These are phyloP conservation scores for Bombus haemorrhoidalis DNA, from an alignment of 1,140 invertebrate genomes.

Conservation along the genomic window DNA sequence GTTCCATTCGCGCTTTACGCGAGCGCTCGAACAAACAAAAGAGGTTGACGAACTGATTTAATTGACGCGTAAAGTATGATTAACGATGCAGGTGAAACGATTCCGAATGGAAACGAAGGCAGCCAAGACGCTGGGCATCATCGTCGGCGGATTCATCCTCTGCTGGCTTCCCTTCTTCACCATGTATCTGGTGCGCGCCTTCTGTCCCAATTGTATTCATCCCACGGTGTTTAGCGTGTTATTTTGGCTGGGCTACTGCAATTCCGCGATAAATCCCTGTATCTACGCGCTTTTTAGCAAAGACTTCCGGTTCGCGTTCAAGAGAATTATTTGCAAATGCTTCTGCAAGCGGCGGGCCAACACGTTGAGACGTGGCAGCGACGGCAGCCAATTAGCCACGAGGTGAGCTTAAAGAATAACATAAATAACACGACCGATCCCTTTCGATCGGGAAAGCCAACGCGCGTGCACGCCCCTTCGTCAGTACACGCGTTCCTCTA, in stretches of 20 bases:
- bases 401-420: conserved; percentile 66
- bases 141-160: conserved; percentile 95
- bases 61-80: neutral
- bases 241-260: conserved; percentile 98
- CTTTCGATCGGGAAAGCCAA: neutral
- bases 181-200: conserved; percentile 93
- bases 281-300: conserved; percentile 96
- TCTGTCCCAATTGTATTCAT: conserved; percentile 91
- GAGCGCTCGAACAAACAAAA: too few species aligned
- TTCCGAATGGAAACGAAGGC: conserved; percentile 96
- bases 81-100: conserved; percentile 85
- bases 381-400: conserved; percentile 85
- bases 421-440: too few species aligned
- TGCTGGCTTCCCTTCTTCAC: conserved; percentile 98
- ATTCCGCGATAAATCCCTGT: conserved; percentile 96
- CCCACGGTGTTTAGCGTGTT: conserved; percentile 93
- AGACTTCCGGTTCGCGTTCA: conserved; percentile 96
- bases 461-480: too few species aligned
- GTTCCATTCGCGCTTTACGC: too few species aligned
- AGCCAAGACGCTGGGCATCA: conserved; percentile 96
- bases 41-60: neutral
- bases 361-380: conserved; percentile 84
- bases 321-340: conserved; percentile 93
- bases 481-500: too few species aligned
- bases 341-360: conserved; percentile 84